Base-by-base conservation (phyloP, 2,797 vertebrate species). In the Pangasius macronema region DNA sequence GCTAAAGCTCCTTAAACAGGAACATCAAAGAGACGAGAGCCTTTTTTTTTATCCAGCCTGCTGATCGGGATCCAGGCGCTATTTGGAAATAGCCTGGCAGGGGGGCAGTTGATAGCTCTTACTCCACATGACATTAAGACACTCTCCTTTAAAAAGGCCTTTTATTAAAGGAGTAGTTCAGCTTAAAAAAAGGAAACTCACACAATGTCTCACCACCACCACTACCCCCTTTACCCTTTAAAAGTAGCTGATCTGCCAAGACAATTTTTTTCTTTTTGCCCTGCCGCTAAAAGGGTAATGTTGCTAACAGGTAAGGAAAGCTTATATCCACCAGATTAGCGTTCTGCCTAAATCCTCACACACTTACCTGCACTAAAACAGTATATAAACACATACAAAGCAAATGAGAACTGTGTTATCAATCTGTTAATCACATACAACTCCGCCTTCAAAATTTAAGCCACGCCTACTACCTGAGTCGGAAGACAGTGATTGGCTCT, bases 111-210 rank as follows among this genome's bases (percentile, higher is more conserved):
- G 53, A 76, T 76, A 33, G 53, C 68, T 61, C 80, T 49, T 20
- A 91, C 86, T 89, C 92, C 88, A 93, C 93, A 93, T 92, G 91
- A 61, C 6, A 91, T 87, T 76, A 61, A 61, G 39, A 46, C 53
- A n/a, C 36, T 61, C 51, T 84, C 53, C 49, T 59, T 63, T 63
- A 59, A 75, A 76, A 76, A 61, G 36, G 55, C 7, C 36, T 63
- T 20, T 85, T 24, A 36, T 70, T 70, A 83, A 68, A 83, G 59
- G 13, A 82, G 39, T 49, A 49, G 80, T 82, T 65, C 27, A 5
- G 39, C 57, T 63, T 4, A 33, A 61, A 81, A 27, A 46, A n/a
- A 16, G 3, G 27, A 49, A 49, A 67, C 22, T 33, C 42, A 82
- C 65, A 84, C 65, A 57, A 39, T 84, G 30, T 67, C 82, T 70